A percentile compares a stretch with the other conserved stretches of the same genome.
These are phyloP conservation scores for Seriola dumerili DNA, from an alignment of 2,113 vertebrate species.

Conservation along the genomic window DNA sequence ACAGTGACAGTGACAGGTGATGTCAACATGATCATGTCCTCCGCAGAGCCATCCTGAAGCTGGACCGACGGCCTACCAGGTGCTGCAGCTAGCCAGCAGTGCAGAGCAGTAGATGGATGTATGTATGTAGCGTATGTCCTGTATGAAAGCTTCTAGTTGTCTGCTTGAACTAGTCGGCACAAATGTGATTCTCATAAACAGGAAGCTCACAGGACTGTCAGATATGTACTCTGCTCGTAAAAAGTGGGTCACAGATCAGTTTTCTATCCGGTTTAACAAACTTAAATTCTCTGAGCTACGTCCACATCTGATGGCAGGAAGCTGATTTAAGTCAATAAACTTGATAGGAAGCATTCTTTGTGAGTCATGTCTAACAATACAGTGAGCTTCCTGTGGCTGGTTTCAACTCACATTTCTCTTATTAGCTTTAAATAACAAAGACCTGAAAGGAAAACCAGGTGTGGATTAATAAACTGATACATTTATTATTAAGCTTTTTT, in stretches of 20 bases:
- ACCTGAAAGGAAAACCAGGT: background rate
- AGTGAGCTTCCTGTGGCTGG: constrained; percentile 6
- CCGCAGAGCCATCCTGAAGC: too few relatives aligned
- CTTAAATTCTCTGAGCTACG: constrained; percentile 13
- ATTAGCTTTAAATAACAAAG: background rate
- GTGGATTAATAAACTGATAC: background rate
- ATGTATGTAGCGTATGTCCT: too few relatives aligned
- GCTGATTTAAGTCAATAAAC: constrained; percentile 27
- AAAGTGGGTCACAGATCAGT: constrained; percentile 22
- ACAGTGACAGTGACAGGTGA: too few relatives aligned
- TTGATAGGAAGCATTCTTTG: constrained; percentile 7
- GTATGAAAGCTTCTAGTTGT: background rate
- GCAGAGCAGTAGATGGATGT: background rate
- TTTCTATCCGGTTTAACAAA: constrained; percentile 17
- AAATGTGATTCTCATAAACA: constrained; percentile 8
- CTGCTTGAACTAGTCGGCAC: too few relatives aligned
- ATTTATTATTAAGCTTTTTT: background rate
- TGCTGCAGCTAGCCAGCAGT: too few relatives aligned
- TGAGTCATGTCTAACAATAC: background rate
- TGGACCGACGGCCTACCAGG: too few relatives aligned
- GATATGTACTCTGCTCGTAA: background rate
- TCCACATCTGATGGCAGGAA: constrained; percentile 9
- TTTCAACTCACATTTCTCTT: background rate
- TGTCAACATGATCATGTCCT: too few relatives aligned
- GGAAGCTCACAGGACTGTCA: background rate